Percentiles rank a stretch among this genome's conserved stretches.
phyloP scores from a whole-genome alignment of 1,140 invertebrate species.

The Pachypeltis micranthus region DNA sequence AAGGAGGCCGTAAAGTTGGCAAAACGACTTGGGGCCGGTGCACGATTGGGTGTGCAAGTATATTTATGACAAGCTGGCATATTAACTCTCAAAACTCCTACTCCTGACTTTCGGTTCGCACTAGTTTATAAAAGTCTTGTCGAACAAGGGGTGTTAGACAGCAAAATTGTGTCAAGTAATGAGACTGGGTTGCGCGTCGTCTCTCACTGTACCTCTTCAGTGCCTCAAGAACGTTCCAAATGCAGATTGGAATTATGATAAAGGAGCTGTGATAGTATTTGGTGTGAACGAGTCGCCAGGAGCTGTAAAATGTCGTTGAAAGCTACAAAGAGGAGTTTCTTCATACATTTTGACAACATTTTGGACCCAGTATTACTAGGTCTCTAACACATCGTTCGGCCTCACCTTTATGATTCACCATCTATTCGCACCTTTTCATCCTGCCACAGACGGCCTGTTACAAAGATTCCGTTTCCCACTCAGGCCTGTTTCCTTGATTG shows the following conservation, averaged over 20 bases:
- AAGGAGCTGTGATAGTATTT: slow-evolving; percentile 23
- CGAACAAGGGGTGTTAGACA: slow-evolving; percentile 36
- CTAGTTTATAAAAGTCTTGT: slow-evolving; percentile 39
- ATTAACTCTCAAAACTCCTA: slow-evolving; percentile 31
- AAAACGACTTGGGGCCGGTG: slow-evolving; percentile 36
- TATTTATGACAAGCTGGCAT: slow-evolving; percentile 36
- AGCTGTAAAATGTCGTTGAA: slow-evolving; percentile 15
- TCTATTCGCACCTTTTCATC: no score
- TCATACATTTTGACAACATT: slow-evolving; percentile 18
- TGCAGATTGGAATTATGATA: slow-evolving; percentile 19
- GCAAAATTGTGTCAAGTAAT: slow-evolving; percentile 29
- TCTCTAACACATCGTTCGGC: no score
- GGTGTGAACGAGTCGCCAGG: slow-evolving; percentile 22
- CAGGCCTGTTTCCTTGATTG: no score
- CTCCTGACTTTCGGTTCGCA: slow-evolving; percentile 40
- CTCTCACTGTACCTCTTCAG: slow-evolving; percentile 35
- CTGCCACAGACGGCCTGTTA: no score
- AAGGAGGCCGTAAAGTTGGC: slow-evolving; percentile 36
- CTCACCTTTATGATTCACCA: no score
- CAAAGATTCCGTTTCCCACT: no score
- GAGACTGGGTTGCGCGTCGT: slow-evolving; percentile 34
- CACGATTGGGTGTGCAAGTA: slow-evolving; percentile 36
- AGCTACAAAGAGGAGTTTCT: slow-evolving; percentile 16
- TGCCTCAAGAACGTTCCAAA: background rate
- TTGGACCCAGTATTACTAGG: no score